A percentile compares a stretch with the other conserved stretches of the same genome.
Conservation (phyloP, 92 coral and sea anemone species). For the Heteractis magnifica region DNA sequence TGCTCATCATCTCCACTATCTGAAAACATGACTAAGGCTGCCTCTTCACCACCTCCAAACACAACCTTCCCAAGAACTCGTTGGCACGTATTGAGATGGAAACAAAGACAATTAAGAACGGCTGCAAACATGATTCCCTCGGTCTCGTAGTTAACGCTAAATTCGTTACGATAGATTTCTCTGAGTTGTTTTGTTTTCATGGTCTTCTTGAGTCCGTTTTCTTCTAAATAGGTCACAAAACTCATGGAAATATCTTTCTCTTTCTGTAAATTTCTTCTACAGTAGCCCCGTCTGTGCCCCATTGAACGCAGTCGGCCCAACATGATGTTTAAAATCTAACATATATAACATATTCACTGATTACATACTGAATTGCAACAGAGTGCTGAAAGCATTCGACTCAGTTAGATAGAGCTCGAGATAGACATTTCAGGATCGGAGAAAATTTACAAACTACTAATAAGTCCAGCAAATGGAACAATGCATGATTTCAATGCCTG, state of each 20-base stretch:
- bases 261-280: not conserved
- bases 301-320: no score
- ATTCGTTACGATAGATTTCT: slow-evolving; percentile 37
- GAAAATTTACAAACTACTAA: no score
- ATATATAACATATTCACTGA: no score
- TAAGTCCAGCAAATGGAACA: no score
- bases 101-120: slow-evolving; percentile 48
- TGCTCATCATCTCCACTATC: slow-evolving; percentile 25
- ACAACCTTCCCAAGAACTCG: slow-evolving; percentile 40
- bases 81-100: slow-evolving; percentile 59
- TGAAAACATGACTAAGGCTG: slow-evolving; percentile 54
- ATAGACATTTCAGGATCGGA: no score
- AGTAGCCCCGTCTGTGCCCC: not conserved
- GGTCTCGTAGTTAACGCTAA: slow-evolving; percentile 12
- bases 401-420: no score
- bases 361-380: no score
- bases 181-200: slow-evolving; percentile 38
- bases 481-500: no score
- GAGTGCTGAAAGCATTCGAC: no score
- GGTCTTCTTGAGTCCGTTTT: slow-evolving; percentile 29
- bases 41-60: slow-evolving; percentile 75
- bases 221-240: slow-evolving; percentile 43
- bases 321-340: no score
- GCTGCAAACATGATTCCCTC: slow-evolving; percentile 20
- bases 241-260: slow-evolving; percentile 19